A percentile compares a stretch with the other conserved stretches of the same genome.
Conservation (phyloP, 2,113 vertebrate species). For the Ivindomyrus marchei region DNA sequence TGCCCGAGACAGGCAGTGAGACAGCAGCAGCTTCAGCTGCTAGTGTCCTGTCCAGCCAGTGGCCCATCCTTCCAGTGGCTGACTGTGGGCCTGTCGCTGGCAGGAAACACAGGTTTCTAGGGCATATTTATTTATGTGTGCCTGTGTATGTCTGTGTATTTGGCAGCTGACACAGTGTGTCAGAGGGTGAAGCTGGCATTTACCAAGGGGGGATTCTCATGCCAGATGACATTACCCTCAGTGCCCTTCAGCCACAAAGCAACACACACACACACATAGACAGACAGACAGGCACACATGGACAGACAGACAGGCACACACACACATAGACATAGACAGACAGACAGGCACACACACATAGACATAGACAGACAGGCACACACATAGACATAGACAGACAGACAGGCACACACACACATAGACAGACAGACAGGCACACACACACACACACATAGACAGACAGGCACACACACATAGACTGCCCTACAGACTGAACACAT, state of each 20-base stretch:
- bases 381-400: neutral
- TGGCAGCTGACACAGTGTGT: no score
- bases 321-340: no score
- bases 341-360: neutral
- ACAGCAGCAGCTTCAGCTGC: neutral
- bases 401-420: no score
- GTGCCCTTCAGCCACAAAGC: neutral
- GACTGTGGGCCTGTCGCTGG: neutral
- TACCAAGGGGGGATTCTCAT: neutral
- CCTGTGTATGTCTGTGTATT: neutral
- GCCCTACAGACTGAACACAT: neutral
- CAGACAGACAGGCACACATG: neutral
- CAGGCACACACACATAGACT: neutral
- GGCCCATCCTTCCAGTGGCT: neutral
- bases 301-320: neutral
- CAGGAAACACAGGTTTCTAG: neutral
- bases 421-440: neutral
- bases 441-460: neutral
- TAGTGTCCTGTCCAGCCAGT: neutral
- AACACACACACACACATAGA: neutral
- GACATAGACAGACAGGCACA: neutral
- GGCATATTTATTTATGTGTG: neutral
- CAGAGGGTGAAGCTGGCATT: neutral
- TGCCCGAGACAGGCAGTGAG: neutral
- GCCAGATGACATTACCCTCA: neutral